Conservation (phyloP, 1,140 invertebrate genomes). For the Drosophila albomicans region DNA sequence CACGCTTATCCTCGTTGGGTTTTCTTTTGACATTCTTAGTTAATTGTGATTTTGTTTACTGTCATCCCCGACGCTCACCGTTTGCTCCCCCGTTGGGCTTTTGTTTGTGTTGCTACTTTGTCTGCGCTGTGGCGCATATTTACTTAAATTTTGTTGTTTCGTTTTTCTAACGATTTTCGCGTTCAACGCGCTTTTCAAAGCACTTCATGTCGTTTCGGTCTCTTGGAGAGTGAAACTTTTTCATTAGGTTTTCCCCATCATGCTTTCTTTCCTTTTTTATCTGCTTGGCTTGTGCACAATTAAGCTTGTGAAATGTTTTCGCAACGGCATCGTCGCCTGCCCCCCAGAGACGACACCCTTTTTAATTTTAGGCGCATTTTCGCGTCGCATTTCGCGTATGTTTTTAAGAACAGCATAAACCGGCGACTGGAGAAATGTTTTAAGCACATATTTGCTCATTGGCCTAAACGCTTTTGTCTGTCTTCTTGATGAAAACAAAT, state of each 20-base stretch:
- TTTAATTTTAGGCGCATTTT: constrained; percentile 74
- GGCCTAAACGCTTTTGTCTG: constrained; percentile 68
- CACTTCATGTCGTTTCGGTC: constrained; percentile 29
- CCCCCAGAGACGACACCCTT: constrained; percentile 66
- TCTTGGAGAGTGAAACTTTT: constrained; percentile 65
- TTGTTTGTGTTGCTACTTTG: constrained; percentile 80
- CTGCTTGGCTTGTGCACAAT: constrained; percentile 77
- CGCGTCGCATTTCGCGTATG: constrained; percentile 27
- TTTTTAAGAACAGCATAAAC: constrained; percentile 18
- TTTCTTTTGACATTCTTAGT: constrained; percentile 71
- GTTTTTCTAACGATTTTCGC: constrained; percentile 58
- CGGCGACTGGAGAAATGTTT: constrained; percentile 26
- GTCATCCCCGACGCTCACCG: constrained; percentile 41
- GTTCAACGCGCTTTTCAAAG: constrained; percentile 60
- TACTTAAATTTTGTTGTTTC: constrained; percentile 75
- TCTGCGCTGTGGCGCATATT: constrained; percentile 69
- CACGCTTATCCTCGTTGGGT: background rate
- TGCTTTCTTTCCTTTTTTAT: constrained; percentile 34
- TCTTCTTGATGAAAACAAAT: constrained; percentile 77
- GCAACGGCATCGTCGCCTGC: constrained; percentile 18
- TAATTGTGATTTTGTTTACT: constrained; percentile 83
- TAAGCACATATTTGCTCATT: constrained; percentile 53
- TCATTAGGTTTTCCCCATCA: constrained; percentile 60
- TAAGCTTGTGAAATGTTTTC: constrained; percentile 77
- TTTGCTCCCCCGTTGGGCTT: constrained; percentile 26